Evolutionary conservation across 2,113 vertebrate genomes (phyloP).

Genomic region (Phalacrocorax aristotelis): DNA sequence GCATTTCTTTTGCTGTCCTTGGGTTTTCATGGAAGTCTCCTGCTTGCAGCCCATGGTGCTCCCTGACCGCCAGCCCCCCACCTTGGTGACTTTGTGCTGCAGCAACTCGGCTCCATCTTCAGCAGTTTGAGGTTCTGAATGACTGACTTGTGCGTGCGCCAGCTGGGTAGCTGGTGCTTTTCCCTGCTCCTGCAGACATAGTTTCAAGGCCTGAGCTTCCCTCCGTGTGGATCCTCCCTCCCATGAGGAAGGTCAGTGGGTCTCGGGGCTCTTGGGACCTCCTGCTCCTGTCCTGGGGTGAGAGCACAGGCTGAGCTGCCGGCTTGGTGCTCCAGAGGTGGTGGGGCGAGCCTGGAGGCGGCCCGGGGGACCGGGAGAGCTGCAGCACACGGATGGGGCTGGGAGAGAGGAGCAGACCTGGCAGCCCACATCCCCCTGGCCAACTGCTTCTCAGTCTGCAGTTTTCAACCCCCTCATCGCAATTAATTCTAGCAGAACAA

Average conservation of each 20-base stretch:
- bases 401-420: background rate
- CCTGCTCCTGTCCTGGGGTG: background rate
- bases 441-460: background rate
- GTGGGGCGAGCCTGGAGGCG: background rate
- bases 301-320: background rate
- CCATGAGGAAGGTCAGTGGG: background rate
- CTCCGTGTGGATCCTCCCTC: background rate
- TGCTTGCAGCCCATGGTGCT: rapidly evolving
- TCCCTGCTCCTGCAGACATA: background rate
- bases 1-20: rapidly evolving
- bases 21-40: too few species aligned
- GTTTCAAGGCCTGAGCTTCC: background rate
- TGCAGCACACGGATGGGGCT: rapidly evolving
- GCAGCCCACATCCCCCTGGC: rapidly evolving
- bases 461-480: background rate
- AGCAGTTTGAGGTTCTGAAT: background rate
- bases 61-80: too few species aligned
- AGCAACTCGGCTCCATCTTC: background rate
- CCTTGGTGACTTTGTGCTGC: rapidly evolving
- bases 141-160: rapidly evolving
- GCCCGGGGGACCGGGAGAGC: background rate
- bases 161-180: rapidly evolving
- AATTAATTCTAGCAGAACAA: background rate
- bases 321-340: rapidly evolving
- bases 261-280: background rate